phyloP scores from a whole-genome alignment of 2,888 invertebrate genomes.

The Epinotia bilunana region DNA sequence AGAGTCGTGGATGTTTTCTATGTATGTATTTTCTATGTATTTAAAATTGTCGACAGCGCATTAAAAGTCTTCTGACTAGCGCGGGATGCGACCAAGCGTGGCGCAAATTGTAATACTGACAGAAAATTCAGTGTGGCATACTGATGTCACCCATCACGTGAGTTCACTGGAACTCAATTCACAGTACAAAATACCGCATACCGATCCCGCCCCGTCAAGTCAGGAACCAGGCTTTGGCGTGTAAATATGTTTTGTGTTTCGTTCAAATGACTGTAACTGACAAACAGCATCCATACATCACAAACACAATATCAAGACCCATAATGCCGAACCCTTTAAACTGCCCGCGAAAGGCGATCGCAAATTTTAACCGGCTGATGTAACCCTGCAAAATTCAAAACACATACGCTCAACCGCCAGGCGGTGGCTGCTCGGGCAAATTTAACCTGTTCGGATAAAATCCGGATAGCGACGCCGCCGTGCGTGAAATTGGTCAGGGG shows the following conservation, averaged over 20 bases:
- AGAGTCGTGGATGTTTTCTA: no score
- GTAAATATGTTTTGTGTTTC: background rate
- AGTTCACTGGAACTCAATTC: no score
- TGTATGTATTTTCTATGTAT: no score
- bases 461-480: constrained; percentile 42
- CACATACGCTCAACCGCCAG: background rate
- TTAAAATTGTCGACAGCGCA: no score
- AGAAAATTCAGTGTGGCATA: no score
- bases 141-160: no score
- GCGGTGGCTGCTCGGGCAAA: constrained; percentile 2
- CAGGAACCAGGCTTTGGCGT: no score
- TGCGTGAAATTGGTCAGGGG: constrained; percentile 54
- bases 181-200: no score
- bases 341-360: constrained; percentile 18
- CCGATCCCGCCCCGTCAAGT: no score
- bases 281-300: constrained; percentile 16
- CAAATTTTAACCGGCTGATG: constrained; percentile 33
- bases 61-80: no score
- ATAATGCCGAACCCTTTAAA: constrained; percentile 21
- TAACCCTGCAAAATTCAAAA: constrained; percentile 18
- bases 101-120: no score
- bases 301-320: constrained; percentile 5
- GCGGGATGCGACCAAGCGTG: no score
- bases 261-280: constrained; percentile 43
- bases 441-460: constrained; percentile 45